Evolutionary conservation across 1,140 invertebrate species (phyloP).

Genomic region (Periplaneta americana): DNA sequence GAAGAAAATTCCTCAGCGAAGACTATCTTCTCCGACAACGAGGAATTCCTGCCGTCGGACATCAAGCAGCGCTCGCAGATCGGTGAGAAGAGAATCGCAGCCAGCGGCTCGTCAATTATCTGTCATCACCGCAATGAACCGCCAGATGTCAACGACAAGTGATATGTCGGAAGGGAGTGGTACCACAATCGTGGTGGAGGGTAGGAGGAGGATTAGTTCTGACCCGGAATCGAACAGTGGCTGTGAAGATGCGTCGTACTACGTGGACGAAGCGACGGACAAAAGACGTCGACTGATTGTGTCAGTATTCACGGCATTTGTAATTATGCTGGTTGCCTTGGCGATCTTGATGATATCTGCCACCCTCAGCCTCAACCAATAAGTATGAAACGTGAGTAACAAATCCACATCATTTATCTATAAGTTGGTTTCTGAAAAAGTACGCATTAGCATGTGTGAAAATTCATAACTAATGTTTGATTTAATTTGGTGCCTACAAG

Average conservation of each 20-base stretch:
- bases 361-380: constrained; percentile 31
- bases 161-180: neutral
- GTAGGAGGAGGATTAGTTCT: neutral
- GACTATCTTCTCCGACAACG: neutral
- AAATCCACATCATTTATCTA: too few species aligned
- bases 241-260: neutral
- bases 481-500: too few species aligned
- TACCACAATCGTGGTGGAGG: neutral
- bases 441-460: too few species aligned
- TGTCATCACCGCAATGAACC: neutral
- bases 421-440: too few species aligned
- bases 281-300: constrained; percentile 10
- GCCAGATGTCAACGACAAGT: neutral
- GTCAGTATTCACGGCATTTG: constrained; percentile 9
- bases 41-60: neutral
- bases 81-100: neutral
- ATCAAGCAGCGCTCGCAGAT: too few species aligned
- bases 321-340: constrained; percentile 28
- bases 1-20: too few species aligned
- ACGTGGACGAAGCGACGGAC: neutral
- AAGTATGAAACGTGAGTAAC: too few species aligned
- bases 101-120: neutral
- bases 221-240: neutral
- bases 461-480: too few species aligned
- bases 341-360: constrained; percentile 31